Percentiles rank a stretch among this genome's conserved stretches.
phyloP scores from a whole-genome alignment of 2,113 vertebrate genomes.

The Thinocorus orbignyianus region DNA sequence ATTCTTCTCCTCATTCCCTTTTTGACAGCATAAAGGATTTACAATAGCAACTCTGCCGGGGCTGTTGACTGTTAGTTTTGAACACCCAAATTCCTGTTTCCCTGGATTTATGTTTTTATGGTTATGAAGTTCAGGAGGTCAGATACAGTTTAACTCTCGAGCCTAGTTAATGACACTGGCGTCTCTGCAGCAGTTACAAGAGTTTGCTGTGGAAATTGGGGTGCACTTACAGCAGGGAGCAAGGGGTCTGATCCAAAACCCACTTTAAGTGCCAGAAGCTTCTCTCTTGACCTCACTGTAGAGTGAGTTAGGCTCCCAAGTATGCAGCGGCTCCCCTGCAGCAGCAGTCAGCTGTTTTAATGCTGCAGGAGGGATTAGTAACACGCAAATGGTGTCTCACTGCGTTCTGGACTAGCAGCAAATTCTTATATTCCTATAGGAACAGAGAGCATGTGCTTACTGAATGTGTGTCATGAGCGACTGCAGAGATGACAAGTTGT shows the following conservation, averaged over 20 bases:
- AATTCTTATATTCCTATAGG: background rate
- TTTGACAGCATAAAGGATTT: background rate
- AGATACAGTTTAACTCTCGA: background rate
- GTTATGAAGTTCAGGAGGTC: background rate
- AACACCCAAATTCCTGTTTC: background rate
- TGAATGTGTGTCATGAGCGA: background rate
- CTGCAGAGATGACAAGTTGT: background rate
- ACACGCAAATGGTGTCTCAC: background rate
- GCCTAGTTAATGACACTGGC: background rate
- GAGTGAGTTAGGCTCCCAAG: background rate
- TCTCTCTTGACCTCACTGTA: background rate
- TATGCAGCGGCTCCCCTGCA: background rate
- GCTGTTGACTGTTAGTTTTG: background rate
- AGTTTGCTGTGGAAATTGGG: background rate
- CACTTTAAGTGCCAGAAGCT: background rate
- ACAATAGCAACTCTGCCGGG: background rate
- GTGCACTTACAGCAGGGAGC: background rate
- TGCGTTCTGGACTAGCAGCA: background rate
- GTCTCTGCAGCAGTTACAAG: fast-evolving
- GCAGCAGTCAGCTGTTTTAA: background rate
- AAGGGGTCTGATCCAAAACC: background rate
- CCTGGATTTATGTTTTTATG: background rate
- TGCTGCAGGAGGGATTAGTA: background rate
- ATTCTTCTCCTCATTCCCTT: fast-evolving
- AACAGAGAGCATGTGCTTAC: background rate